These are phyloP conservation scores for Sinohyriopsis cumingii DNA, from an alignment of 2,888 invertebrate genomes.

Conservation along the genomic window DNA sequence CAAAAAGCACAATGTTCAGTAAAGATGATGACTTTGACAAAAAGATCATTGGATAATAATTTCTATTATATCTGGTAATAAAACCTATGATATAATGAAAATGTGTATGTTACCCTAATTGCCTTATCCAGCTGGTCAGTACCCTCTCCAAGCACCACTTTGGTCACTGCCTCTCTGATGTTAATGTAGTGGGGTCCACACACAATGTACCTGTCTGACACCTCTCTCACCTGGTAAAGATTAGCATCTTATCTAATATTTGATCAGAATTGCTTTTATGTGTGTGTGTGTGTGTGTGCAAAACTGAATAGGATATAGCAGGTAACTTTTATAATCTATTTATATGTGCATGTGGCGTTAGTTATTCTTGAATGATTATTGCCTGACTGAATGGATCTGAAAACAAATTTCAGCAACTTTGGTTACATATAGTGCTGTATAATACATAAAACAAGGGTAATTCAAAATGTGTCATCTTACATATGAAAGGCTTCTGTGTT, in stretches of 20 bases:
- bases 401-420: too few species aligned
- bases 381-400: too few species aligned
- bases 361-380: too few species aligned
- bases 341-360: too few species aligned
- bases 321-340: background rate
- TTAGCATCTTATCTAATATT: background rate
- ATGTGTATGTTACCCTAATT: constrained; percentile 28
- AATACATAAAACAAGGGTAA: too few species aligned
- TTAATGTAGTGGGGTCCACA: constrained; percentile 44
- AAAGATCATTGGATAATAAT: too few species aligned
- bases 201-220: constrained; percentile 52
- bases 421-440: too few species aligned
- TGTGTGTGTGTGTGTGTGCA: background rate
- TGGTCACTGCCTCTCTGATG: constrained; percentile 46
- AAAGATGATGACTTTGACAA: too few species aligned
- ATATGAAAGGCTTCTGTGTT: too few species aligned
- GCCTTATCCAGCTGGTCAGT: constrained; percentile 21
- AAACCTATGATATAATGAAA: background rate
- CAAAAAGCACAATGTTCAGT: too few species aligned
- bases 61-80: background rate
- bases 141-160: constrained; percentile 43
- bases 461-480: too few species aligned
- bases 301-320: background rate
- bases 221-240: constrained; percentile 38
- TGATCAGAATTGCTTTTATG: background rate